Percentiles rank a stretch among this genome's conserved stretches.
These are phyloP conservation scores for Acrobasis consociella DNA, from an alignment of 2,888 invertebrate species.

Conservation along the genomic window DNA sequence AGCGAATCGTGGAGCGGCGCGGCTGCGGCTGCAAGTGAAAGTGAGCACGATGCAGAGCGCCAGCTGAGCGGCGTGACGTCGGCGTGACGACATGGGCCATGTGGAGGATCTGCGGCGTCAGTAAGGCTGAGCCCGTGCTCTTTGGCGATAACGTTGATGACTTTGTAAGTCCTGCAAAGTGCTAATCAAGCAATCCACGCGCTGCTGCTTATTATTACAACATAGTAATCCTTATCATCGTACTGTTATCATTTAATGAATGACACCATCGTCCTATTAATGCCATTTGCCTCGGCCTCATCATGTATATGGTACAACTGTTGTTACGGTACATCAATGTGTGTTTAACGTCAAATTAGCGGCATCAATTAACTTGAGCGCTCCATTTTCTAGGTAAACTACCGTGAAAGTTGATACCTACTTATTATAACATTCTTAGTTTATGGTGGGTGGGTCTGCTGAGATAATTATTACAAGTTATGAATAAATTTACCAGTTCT, in stretches of 20 bases:
- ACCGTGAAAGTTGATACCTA: conserved; percentile 18
- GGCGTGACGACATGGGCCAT: conserved; percentile 76
- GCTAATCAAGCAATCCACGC: not conserved
- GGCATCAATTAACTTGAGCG: conserved; percentile 13
- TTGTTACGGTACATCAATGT: conserved; percentile 2
- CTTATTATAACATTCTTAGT: conserved; percentile 14
- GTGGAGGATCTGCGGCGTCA: conserved; percentile 80
- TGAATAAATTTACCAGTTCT: too few species aligned
- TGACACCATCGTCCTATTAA: not conserved
- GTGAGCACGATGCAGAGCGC: conserved; percentile 64
- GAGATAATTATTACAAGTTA: conserved; percentile 1
- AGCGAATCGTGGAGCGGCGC: conserved; percentile 32
- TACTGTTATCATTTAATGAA: not conserved
- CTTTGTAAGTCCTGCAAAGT: conserved; percentile 64
- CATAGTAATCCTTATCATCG: not conserved
- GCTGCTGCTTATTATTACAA: not conserved
- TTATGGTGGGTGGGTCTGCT: conserved; percentile 2
- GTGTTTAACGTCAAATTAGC: conserved; percentile 7
- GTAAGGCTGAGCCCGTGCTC: conserved; percentile 73
- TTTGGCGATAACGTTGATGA: conserved; percentile 62
- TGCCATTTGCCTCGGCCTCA: not conserved
- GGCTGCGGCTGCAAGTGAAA: conserved; percentile 60
- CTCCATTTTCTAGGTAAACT: conserved; percentile 19
- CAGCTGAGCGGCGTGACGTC: conserved; percentile 67
- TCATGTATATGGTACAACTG: too few species aligned